Base-by-base conservation (phyloP, 2,113 vertebrate genomes). In the Helogale parvula region DNA sequence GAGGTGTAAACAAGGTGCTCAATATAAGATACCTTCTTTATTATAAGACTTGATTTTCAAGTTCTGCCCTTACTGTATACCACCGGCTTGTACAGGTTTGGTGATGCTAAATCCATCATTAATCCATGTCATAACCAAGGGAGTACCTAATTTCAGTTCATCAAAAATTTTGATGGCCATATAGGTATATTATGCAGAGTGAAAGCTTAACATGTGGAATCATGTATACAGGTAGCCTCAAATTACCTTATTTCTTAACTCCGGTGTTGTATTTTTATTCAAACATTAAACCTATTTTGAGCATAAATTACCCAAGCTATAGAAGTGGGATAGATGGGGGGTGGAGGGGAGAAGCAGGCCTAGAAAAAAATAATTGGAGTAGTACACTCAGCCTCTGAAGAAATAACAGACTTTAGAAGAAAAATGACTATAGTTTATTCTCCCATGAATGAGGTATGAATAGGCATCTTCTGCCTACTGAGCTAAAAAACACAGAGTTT, bases 261-360 rank as follows among this genome's bases (percentile, higher is more conserved):
- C 79, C 83, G 68, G 57, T 95, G 54, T 63, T 95, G 71, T 38
- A 63, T 89, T 93, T 96, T 90, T 88, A 88, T 50, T 92, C 41
- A 87, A 79, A 74, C 14, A 72, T 10, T 88, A 52, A 54, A 54
- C 33, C 21, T 88, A 68, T 86, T 95, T 79, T 82, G 68, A 93
- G 41, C n/a, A 50, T 93, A 96, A 84, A 52, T 88, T 81, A 71
- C 71, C 54, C 60, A 88, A 38, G 9, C 41, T 88, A 91, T 52
- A 27, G n/a, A 81, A 47, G n/a, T 15, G 3, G 50, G 21, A 25
- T 60, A 0, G 47, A 3, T 3, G 29, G 2, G 29, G 33, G 47
- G 2, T 9, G 21, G 52, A 12, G 50, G 60, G 17, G 71, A 87
- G 23, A 31, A 14, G 5, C 14, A 76, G 9, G 17, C 41, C 50